A percentile compares a stretch with the other conserved stretches of the same genome.
phyloP scores from a whole-genome alignment of 2,888 invertebrate genomes.

The Perizoma affinitatum region DNA sequence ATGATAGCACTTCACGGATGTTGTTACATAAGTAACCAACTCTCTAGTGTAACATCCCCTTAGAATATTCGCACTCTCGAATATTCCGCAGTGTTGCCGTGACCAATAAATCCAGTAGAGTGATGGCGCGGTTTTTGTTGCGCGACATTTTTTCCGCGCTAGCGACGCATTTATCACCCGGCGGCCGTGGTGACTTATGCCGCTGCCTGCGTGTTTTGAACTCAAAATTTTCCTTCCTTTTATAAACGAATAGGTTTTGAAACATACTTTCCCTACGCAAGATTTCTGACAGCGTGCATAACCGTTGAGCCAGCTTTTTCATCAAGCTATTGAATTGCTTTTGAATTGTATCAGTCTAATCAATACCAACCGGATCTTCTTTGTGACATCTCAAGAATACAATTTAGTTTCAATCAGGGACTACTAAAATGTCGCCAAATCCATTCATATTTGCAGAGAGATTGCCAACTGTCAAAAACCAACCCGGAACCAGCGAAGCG shows the following conservation, averaged over 20 bases:
- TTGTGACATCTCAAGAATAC: slow-evolving; percentile 28
- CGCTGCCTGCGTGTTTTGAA: slow-evolving; percentile 44
- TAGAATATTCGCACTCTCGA: slow-evolving; percentile 70
- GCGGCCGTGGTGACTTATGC: slow-evolving; percentile 68
- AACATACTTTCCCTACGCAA: slow-evolving; percentile 9
- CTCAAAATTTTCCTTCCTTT: slow-evolving; percentile 49
- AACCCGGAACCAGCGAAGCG: slow-evolving; percentile 55
- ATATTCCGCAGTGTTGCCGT: slow-evolving; percentile 73
- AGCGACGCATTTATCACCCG: slow-evolving; percentile 76
- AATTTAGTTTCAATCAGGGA: slow-evolving; percentile 18
- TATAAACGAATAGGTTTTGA: slow-evolving; percentile 18
- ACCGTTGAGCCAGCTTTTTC: neutral
- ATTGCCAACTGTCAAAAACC: slow-evolving; percentile 48
- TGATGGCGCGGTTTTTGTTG: slow-evolving; percentile 78
- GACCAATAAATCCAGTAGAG: slow-evolving; percentile 77
- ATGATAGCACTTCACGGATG: too few relatives aligned
- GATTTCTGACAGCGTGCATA: neutral
- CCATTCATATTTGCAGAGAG: slow-evolving; percentile 43
- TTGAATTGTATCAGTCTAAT: slow-evolving; percentile 6
- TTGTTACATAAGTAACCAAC: slow-evolving; percentile 3
- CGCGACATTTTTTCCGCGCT: slow-evolving; percentile 83
- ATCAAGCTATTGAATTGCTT: slow-evolving; percentile 2
- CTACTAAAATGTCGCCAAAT: slow-evolving; percentile 30
- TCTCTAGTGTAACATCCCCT: slow-evolving; percentile 14
- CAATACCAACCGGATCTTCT: slow-evolving; percentile 29